These are phyloP conservation scores for Hestina assimilis DNA, from an alignment of 1,140 invertebrate species.

Conservation along the genomic window DNA sequence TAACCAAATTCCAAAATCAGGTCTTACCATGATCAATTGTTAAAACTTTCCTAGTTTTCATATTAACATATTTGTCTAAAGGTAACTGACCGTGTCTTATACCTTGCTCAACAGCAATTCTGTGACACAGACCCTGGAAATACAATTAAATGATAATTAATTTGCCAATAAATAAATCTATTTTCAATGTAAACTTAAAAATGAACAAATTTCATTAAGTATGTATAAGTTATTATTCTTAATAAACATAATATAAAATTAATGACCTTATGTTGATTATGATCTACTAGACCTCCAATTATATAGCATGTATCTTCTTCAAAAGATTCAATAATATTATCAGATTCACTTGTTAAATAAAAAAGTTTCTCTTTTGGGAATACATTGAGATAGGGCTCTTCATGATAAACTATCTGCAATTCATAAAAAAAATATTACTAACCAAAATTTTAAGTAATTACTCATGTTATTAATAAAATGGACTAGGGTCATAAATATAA, in stretches of 20 bases:
- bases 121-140: constrained; percentile 90
- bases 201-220: no score
- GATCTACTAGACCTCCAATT: constrained; percentile 98
- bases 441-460: no score
- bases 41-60: constrained; percentile 96
- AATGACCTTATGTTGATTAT: constrained; percentile 94
- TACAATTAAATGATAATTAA: not conserved
- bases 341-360: constrained; percentile 97
- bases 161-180: not conserved
- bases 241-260: not conserved
- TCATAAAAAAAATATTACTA: constrained; percentile 14
- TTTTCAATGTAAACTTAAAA: no score
- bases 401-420: constrained; percentile 84
- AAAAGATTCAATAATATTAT: constrained; percentile 89
- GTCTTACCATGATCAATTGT: constrained; percentile 95
- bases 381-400: constrained; percentile 82
- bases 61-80: constrained; percentile 92
- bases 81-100: constrained; percentile 93
- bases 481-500: no score
- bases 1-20: not conserved
- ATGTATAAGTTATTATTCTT: no score
- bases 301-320: constrained; percentile 91
- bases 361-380: constrained; percentile 89
- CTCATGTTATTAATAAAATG: no score
- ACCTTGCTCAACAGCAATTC: constrained; percentile 87